A percentile compares a stretch with the other conserved stretches of the same genome.
These are phyloP conservation scores for Lasioglossum leucozonium DNA, from an alignment of 2,888 invertebrate genomes.

Conservation along the genomic window DNA sequence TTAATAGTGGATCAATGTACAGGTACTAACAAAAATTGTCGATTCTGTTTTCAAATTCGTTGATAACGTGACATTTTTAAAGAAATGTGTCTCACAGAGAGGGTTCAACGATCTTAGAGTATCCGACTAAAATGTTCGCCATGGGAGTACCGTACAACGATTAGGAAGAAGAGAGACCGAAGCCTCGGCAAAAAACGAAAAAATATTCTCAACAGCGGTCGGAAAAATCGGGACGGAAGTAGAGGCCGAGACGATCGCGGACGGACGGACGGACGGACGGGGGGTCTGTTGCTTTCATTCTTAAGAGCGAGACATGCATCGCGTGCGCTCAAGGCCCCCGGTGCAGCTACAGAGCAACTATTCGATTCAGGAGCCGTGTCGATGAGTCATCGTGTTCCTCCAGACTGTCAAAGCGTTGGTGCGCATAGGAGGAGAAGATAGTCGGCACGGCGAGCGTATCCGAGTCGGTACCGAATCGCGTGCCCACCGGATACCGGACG, in stretches of 20 bases:
- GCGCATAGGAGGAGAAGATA: not conserved
- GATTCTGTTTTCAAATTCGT: too few species aligned
- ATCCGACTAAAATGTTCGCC: too few species aligned
- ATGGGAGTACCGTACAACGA: too few species aligned
- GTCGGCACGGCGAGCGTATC: not conserved
- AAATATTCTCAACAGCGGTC: not conserved
- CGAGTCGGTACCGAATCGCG: not conserved
- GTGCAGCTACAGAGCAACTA: slow-evolving; percentile 39
- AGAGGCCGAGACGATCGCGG: not conserved
- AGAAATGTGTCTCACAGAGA: too few species aligned
- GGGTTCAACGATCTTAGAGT: too few species aligned
- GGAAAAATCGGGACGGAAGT: not conserved
- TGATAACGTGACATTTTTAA: too few species aligned
- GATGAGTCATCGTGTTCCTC: slow-evolving; percentile 56
- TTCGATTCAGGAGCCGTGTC: slow-evolving; percentile 42
- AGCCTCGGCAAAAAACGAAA: too few species aligned
- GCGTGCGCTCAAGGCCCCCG: slow-evolving; percentile 37
- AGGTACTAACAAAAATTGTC: too few species aligned
- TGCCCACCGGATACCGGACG: too few species aligned
- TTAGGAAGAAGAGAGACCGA: too few species aligned
- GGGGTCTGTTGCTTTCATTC: not conserved
- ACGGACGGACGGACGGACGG: too few species aligned
- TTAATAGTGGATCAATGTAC: too few species aligned
- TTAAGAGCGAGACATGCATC: slow-evolving; percentile 7
- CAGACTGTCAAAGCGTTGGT: slow-evolving; percentile 13